Conservation (phyloP, 2,797 vertebrate species). For the Psittacula echo region DNA sequence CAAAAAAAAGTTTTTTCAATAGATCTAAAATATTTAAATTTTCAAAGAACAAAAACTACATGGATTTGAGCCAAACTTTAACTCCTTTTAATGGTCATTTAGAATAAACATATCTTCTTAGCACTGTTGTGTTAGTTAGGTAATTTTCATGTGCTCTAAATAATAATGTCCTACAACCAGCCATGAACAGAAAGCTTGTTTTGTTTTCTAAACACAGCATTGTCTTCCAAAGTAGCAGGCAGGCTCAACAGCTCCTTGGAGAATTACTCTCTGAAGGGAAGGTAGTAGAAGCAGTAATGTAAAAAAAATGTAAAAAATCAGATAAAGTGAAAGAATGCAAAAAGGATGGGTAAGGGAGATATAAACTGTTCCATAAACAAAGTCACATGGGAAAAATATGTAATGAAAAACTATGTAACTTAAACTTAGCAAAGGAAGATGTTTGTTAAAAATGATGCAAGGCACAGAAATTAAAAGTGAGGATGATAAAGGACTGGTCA, state of each 20-base stretch:
- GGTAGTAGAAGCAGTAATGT: background rate
- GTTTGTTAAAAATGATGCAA: background rate
- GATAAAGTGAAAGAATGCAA: background rate
- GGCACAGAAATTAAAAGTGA: background rate
- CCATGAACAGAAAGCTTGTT: background rate
- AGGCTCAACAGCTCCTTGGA: background rate
- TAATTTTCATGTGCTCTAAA: background rate
- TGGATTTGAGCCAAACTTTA: background rate
- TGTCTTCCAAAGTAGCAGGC: background rate
- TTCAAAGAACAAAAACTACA: background rate
- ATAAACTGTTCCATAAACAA: background rate
- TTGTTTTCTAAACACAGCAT: constrained; percentile 12
- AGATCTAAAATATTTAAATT: background rate
- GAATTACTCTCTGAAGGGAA: constrained; percentile 7
- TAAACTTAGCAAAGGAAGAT: background rate
- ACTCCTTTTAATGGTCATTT: background rate
- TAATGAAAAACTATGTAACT: rapidly evolving
- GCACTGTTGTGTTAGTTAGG: background rate
- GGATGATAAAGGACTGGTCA: background rate
- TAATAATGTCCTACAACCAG: background rate
- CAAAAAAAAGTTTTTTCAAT: background rate
- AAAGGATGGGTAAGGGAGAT: background rate
- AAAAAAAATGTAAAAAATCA: background rate
- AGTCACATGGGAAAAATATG: background rate
- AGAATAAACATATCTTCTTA: background rate